Base-by-base conservation (phyloP, 2,888 invertebrate species). In the Cosmia pyralina region DNA sequence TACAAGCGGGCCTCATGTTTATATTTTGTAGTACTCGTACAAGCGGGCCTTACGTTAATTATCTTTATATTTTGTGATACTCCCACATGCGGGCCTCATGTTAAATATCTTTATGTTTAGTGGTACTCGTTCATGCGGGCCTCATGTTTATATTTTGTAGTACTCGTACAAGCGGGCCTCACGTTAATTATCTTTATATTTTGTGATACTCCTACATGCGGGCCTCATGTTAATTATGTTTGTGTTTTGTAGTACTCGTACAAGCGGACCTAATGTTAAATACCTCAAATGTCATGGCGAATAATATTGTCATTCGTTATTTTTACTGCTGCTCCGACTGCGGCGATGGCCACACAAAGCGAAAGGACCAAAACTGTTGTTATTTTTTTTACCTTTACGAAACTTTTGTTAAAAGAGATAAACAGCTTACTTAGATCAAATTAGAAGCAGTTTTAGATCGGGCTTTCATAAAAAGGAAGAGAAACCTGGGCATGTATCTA, bases 381-480 rank as follows among this genome's bases (percentile, higher is more conserved):
- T n/a, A n/a, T n/a, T n/a, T 50, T n/a, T n/a, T n/a, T 52, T 11
- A 10, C n/a, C n/a, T 28, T 28, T 28, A 28, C 28, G 10, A 53
- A 22, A 4, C 2, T 44, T 34, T 53, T 44, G 13, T 3, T 17
- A 15, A 22, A 59, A 22, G 8, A 55, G 13, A 19, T 0, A 59
- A 34, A 6, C 4, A 15, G 19, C 4, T 13, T 19, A 38, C 19
- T 34, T 4, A 4, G 4, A 63, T 58, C 28, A 50, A 6, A 53
- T 59, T 44, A 44, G 5, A 59, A 60, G 41, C 10, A 50, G 7
- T 53, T 38, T 46, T 11, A 60, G 41, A 62, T 46, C 15, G 46
- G 34, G 55, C 19, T 68, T 44, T 75, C 68, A 60, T 38, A 62
- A 60, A 58, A 58, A 4, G 10, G 28, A 28, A 46, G 7, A 4